Percentiles rank a stretch among this genome's conserved stretches.
Conservation (phyloP, 2,113 vertebrate species). For the Oceanites oceanicus region DNA sequence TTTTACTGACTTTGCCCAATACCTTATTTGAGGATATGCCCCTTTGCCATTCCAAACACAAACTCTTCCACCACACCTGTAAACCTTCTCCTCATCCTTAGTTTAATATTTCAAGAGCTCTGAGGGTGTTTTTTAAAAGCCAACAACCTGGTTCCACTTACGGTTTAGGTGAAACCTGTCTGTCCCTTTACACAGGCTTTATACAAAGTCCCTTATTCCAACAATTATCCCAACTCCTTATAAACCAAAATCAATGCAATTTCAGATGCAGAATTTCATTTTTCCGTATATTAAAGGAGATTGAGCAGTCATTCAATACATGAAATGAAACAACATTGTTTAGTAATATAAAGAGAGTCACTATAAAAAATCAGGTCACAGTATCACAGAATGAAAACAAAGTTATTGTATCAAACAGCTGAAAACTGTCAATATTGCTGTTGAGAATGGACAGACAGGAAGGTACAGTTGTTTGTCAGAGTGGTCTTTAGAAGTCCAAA, state of each 20-base stretch:
- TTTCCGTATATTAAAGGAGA: slow-evolving; percentile 23
- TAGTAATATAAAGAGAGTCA: slow-evolving; percentile 25
- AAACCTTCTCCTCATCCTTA: not conserved
- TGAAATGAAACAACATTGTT: not conserved
- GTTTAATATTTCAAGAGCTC: not conserved
- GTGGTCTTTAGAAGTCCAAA: not conserved
- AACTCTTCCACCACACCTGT: not conserved
- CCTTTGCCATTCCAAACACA: not conserved
- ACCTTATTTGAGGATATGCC: not conserved
- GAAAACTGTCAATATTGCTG: slow-evolving; percentile 36
- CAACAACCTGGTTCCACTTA: not conserved
- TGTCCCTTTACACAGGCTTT: not conserved
- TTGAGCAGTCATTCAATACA: slow-evolving; percentile 1
- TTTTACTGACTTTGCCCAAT: not conserved
- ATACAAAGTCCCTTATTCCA: not conserved
- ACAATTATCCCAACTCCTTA: not conserved
- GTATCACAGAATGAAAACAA: slow-evolving; percentile 15
- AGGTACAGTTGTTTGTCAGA: not conserved
- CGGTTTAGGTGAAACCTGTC: not conserved
- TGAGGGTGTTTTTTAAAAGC: not conserved
- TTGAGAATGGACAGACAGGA: not conserved
- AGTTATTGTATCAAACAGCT: not conserved
- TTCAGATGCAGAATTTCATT: slow-evolving; percentile 19
- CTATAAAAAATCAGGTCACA: slow-evolving; percentile 41
- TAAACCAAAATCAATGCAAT: slow-evolving; percentile 13